Conservation (phyloP, 37 sponge, comb jelly and placozoan genomes). For the Halichondria panicea region DNA sequence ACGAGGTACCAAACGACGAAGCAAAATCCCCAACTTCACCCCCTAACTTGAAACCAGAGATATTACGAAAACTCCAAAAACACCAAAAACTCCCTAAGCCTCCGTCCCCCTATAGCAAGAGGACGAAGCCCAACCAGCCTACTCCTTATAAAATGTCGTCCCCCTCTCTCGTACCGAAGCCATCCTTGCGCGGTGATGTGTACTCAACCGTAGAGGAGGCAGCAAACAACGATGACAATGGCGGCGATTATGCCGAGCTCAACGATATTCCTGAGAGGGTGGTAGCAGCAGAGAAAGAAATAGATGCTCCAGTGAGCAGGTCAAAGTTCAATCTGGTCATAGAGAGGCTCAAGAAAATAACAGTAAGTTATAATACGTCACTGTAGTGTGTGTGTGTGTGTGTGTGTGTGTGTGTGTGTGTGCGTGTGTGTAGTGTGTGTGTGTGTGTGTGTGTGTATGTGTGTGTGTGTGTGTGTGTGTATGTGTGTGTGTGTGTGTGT, state of each 20-base stretch:
- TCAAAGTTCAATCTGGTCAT: conserved; percentile 22
- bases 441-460: neutral
- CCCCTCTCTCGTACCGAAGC: neutral
- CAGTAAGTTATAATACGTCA: neutral
- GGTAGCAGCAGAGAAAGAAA: neutral
- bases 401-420: neutral
- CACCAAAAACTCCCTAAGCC: no score
- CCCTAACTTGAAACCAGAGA: neutral
- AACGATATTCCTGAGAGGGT: conserved; percentile 4
- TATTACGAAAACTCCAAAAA: neutral
- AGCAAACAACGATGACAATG: neutral
- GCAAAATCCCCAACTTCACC: neutral
- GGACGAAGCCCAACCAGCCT: neutral
- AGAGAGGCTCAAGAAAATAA: conserved; percentile 23
- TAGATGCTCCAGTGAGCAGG: neutral
- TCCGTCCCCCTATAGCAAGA: no score
- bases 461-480: neutral
- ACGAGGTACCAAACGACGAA: conserved; percentile 75
- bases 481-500: neutral
- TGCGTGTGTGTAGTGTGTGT: neutral
- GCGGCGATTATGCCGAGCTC: conserved; percentile 24
- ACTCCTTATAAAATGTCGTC: neutral
- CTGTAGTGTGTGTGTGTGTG: neutral
- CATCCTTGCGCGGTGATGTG: no score
- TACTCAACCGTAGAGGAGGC: neutral